Base-by-base conservation (phyloP, 2,113 vertebrate genomes). In the Madoqua kirkii region DNA sequence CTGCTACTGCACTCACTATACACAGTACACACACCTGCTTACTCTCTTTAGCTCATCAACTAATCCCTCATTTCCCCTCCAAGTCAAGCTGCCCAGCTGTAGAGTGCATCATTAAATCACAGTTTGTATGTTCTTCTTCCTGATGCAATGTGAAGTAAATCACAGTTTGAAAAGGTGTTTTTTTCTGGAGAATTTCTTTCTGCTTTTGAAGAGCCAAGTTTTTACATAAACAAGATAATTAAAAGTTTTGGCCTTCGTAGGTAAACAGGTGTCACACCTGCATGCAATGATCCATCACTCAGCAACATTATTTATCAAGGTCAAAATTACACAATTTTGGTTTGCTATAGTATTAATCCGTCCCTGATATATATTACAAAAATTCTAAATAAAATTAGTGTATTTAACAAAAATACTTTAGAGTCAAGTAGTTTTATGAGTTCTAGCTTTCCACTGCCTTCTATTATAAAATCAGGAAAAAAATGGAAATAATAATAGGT, bases 101-200 rank as follows among this genome's bases (percentile, higher is more conserved):
- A 95, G 89, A 76, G 19, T 95, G 6, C 40, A 36, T 83, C 62
- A 55, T 87, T 89, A 81, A 83, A 71, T 91, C 76, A 45, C 7
- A 25, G 43, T 86, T 87, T 83, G 40, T 67, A 81, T 86, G 19
- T 82, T 86, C 55, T 84, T 13, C 55, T 92, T 96, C 40, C 40
- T 87, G 16, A 10, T 83, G 33, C 62, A 33, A 83, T 64, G 16
- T 43, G 45, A 93, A 95, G 33, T 27, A 94, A 95, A 87, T 88
- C 15, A 85, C 23, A 40, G 2, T 54, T 86, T 91, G 48, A 81
- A 64, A 93, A 79, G 10, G 13, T 60, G 14, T 19, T 91, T 96
- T 95, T 89, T 29, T 81, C 55, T 79, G 71, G 23, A 95, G 95
- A 94, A 93, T 82, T 67, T 1, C 29, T 57, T 95, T 93, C 40